A percentile compares a stretch with the other conserved stretches of the same genome.
Evolutionary conservation across 2,888 invertebrate species (phyloP).

Genomic region (Anthrax anthrax): DNA sequence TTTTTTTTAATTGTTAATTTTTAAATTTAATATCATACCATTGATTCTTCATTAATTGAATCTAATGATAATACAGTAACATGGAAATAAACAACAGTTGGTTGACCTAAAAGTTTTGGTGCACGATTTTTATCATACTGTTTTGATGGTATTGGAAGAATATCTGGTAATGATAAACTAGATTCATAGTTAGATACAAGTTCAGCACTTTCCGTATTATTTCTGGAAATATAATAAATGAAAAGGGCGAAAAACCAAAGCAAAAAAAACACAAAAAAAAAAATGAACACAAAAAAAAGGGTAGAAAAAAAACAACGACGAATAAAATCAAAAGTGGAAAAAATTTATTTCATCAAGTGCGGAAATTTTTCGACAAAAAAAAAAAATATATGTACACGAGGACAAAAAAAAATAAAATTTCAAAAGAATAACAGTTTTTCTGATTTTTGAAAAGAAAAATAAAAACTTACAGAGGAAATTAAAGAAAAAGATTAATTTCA

Average conservation of each 20-base stretch:
- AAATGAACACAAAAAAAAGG: neutral
- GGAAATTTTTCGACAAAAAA: too few species aligned
- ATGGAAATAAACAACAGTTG: slow-evolving; percentile 80
- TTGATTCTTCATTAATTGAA: slow-evolving; percentile 92
- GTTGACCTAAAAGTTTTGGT: slow-evolving; percentile 70
- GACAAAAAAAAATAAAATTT: too few species aligned
- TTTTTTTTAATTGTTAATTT: neutral
- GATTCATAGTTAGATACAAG: slow-evolving; percentile 38
- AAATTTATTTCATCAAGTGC: too few species aligned
- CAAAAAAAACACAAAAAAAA: neutral
- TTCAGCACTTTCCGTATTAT: slow-evolving; percentile 33
- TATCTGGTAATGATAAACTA: slow-evolving; percentile 67
- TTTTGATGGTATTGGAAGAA: slow-evolving; percentile 69
- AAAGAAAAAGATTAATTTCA: too few species aligned
- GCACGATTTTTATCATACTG: slow-evolving; percentile 82
- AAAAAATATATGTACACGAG: too few species aligned
- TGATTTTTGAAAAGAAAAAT: too few species aligned
- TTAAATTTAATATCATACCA: slow-evolving; percentile 35
- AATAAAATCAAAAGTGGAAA: too few species aligned
- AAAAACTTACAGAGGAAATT: too few species aligned
- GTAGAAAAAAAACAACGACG: too few species aligned
- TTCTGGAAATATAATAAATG: slow-evolving; percentile 13
- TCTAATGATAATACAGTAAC: slow-evolving; percentile 81
- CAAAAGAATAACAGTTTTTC: too few species aligned
- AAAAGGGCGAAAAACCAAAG: neutral